A percentile compares a stretch with the other conserved stretches of the same genome.
Evolutionary conservation across 2,888 invertebrate species (phyloP).

Genomic region (Chymomyza fuscimana): DNA sequence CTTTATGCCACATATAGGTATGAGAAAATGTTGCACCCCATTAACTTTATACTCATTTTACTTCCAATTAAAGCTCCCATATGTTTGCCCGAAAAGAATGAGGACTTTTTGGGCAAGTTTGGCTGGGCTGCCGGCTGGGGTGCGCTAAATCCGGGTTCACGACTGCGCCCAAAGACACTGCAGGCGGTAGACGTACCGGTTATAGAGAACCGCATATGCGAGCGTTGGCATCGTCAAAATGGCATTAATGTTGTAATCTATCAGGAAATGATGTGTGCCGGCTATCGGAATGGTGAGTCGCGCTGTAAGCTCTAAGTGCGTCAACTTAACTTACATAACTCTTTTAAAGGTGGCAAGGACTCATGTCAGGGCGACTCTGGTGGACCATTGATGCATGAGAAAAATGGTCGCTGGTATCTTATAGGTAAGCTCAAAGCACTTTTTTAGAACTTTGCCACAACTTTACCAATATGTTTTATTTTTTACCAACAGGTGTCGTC

Average conservation of each 20-base stretch:
- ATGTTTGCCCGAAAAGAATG: constrained; percentile 93
- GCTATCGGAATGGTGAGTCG: constrained; percentile 84
- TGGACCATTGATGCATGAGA: constrained; percentile 94
- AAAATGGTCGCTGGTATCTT: constrained; percentile 92
- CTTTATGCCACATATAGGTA: constrained; percentile 91
- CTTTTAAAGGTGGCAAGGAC: constrained; percentile 83
- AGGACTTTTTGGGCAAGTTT: constrained; percentile 93
- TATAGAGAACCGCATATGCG: constrained; percentile 88
- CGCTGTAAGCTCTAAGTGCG: background rate
- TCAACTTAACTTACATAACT: background rate
- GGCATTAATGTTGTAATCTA: constrained; percentile 87
- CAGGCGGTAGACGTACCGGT: constrained; percentile 96
- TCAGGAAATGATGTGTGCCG: constrained; percentile 97
- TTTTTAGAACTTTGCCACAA: fast-evolving
- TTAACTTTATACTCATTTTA: too few species aligned
- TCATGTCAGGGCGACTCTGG: constrained; percentile 86
- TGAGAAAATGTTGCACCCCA: constrained; percentile 46
- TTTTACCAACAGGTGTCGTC: constrained; percentile 84
- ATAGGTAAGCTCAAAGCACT: constrained; percentile 80
- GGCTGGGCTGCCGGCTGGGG: constrained; percentile 98
- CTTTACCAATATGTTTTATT: background rate
- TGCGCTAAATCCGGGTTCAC: constrained; percentile 90
- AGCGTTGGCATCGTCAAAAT: constrained; percentile 84
- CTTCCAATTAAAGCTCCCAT: constrained; percentile 84
- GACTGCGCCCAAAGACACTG: constrained; percentile 91